phyloP scores from a whole-genome alignment of 2,113 vertebrate species.

The Campylomormyrus tamandua region DNA sequence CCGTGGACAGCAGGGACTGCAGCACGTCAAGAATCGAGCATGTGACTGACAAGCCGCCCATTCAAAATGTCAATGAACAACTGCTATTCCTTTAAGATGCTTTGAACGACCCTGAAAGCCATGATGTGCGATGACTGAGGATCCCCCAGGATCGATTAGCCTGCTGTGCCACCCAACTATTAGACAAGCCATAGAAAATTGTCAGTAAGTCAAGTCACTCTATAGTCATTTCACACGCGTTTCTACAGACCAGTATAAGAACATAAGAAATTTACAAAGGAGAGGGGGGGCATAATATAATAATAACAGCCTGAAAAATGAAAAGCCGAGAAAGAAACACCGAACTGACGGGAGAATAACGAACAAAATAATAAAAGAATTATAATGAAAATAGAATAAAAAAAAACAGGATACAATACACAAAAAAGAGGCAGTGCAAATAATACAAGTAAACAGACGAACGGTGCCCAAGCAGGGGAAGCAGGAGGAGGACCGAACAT shows the following conservation, averaged over 20 bases:
- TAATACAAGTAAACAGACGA: neutral
- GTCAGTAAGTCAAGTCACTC: neutral
- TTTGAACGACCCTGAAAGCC: neutral
- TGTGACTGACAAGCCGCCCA: neutral
- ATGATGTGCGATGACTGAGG: neutral
- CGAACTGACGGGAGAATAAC: neutral
- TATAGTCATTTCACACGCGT: neutral
- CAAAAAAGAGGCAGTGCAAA: neutral
- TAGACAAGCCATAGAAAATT: neutral
- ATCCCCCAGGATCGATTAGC: neutral
- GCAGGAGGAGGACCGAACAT: neutral
- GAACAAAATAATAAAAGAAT: neutral
- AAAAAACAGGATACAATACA: neutral
- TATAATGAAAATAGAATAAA: neutral
- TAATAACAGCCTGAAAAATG: neutral
- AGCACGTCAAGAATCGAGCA: neutral
- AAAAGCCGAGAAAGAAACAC: neutral
- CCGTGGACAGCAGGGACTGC: neutral
- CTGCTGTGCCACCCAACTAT: neutral
- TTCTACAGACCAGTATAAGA: neutral
- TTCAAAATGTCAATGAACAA: neutral
- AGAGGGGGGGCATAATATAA: too few relatives aligned
- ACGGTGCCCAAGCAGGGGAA: neutral
- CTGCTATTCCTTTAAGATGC: neutral
- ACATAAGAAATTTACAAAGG: too few relatives aligned